Evolutionary conservation across 2,888 invertebrate species (phyloP).

Genomic region (Amphimallon solstitiale): DNA sequence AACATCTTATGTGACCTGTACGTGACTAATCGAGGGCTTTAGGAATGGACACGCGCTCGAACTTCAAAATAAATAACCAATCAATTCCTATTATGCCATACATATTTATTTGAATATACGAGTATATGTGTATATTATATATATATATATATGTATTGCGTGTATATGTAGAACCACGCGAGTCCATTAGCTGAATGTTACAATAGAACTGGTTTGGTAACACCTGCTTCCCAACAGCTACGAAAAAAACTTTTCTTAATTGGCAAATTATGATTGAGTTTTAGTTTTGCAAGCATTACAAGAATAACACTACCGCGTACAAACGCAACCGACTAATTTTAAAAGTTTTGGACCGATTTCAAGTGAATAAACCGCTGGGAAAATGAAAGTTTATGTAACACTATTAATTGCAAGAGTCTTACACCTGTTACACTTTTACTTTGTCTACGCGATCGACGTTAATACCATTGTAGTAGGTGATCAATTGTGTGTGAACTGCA

Average conservation of each 20-base stretch:
- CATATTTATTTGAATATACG: background rate
- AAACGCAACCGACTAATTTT: background rate
- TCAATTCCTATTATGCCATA: background rate
- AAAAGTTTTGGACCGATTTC: constrained; percentile 3
- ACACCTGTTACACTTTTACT: constrained; percentile 13
- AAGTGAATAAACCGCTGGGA: constrained; percentile 11
- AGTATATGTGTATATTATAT: too few relatives aligned
- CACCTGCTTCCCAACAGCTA: constrained; percentile 2
- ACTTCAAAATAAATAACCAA: background rate
- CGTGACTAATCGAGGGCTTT: background rate
- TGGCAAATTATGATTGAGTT: constrained; percentile 4
- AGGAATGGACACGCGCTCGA: background rate
- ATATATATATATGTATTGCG: background rate
- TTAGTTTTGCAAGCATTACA: constrained; percentile 4
- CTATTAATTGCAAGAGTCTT: background rate
- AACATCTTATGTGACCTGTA: background rate
- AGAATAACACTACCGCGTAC: background rate
- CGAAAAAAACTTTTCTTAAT: constrained; percentile 3
- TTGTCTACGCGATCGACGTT: background rate
- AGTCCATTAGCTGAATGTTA: background rate
- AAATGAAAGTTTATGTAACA: constrained; percentile 9
- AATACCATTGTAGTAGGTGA: background rate
- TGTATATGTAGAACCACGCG: background rate
- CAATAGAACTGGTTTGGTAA: constrained; percentile 18
- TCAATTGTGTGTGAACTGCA: background rate